A percentile compares a stretch with the other conserved stretches of the same genome.
Evolutionary conservation across 2,888 invertebrate species (phyloP).

Genomic region (Oxyteleia sp.): DNA sequence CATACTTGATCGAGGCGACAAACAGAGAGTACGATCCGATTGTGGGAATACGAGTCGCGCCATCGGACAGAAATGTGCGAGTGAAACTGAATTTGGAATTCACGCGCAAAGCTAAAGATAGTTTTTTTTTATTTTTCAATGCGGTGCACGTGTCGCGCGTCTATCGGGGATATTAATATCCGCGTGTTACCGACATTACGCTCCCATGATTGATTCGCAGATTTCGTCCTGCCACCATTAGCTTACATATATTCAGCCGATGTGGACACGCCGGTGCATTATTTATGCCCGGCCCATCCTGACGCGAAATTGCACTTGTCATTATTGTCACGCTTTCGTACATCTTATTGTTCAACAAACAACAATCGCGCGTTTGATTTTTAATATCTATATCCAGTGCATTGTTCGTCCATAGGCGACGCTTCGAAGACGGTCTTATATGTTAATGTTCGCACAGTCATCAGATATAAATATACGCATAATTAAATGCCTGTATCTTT

Average conservation of each 20-base stretch:
- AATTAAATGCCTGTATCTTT: no score
- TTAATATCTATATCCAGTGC: neutral
- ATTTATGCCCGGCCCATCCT: constrained; percentile 31
- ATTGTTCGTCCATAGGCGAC: neutral
- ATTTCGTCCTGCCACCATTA: constrained; percentile 34
- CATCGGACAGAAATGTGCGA: constrained; percentile 57
- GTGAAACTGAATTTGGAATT: constrained; percentile 31
- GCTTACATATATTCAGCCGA: constrained; percentile 20
- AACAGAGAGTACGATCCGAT: constrained; percentile 19
- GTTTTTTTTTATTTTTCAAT: no score
- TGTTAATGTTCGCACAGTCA: no score
- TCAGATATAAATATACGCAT: no score
- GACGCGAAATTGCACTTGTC: constrained; percentile 43
- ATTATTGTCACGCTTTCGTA: constrained; percentile 43
- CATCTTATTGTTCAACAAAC: constrained; percentile 36
- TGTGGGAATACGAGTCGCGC: constrained; percentile 36
- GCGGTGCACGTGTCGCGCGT: constrained; percentile 73
- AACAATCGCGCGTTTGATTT: constrained; percentile 1
- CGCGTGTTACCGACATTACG: constrained; percentile 69
- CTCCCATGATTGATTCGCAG: constrained; percentile 75
- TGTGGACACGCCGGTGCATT: constrained; percentile 20
- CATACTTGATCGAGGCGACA: no score
- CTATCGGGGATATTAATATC: constrained; percentile 79
- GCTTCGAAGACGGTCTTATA: no score
- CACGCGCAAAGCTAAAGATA: constrained; percentile 34